A percentile compares a stretch with the other conserved stretches of the same genome.
Evolutionary conservation across 2,113 vertebrate species (phyloP).

Genomic region (Paramisgurnus dabryanus): DNA sequence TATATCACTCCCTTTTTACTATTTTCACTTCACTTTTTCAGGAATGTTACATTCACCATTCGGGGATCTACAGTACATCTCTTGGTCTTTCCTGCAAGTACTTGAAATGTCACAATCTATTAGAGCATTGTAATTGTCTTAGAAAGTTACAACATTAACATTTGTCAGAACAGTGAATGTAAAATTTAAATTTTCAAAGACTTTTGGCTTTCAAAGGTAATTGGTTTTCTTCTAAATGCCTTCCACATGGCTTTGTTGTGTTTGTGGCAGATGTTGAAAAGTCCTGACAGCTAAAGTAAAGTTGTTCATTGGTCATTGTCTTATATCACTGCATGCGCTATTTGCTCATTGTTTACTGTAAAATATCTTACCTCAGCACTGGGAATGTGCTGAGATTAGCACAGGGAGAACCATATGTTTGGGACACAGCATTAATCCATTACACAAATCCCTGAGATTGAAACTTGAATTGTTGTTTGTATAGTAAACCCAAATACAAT

Average conservation of each 20-base stretch:
- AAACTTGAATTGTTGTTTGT: slow-evolving; percentile 64
- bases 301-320: slow-evolving; percentile 53
- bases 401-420: slow-evolving; percentile 60
- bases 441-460: slow-evolving; percentile 55
- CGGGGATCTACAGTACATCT: too few relatives aligned
- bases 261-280: slow-evolving; percentile 54
- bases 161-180: slow-evolving; percentile 5
- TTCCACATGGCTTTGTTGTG: slow-evolving; percentile 59
- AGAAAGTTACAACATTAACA: background rate
- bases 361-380: slow-evolving; percentile 58
- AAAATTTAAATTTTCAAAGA: slow-evolving; percentile 50
- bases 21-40: slow-evolving; percentile 12
- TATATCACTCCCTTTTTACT: slow-evolving; percentile 49
- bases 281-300: slow-evolving; percentile 28
- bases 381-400: slow-evolving; percentile 49
- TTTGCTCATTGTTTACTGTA: slow-evolving; percentile 35
- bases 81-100: too few relatives aligned
- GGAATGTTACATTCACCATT: background rate
- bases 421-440: slow-evolving; percentile 60
- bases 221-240: slow-evolving; percentile 57
- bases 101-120: too few relatives aligned
- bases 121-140: too few relatives aligned
- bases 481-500: slow-evolving; percentile 60
- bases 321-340: slow-evolving; percentile 40
- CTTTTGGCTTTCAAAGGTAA: slow-evolving; percentile 53